Conservation (phyloP, 2,888 invertebrate species). For the Aricia artaxerxes region DNA sequence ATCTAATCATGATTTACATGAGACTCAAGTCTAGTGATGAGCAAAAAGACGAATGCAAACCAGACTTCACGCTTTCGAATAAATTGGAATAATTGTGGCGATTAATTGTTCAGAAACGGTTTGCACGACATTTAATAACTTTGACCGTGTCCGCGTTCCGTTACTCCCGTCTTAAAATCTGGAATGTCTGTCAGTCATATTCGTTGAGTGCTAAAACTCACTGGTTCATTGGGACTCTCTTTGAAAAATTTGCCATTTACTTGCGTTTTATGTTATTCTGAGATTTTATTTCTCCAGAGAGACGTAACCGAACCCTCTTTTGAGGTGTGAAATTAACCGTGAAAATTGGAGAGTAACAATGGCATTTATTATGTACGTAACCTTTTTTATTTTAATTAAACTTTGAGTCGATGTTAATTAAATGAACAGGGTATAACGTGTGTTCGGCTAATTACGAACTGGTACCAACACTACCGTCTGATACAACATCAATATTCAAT, state of each 20-base stretch:
- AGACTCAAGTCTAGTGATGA: constrained; percentile 19
- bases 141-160: constrained; percentile 26
- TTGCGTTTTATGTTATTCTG: neutral
- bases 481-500: constrained; percentile 20
- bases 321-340: neutral
- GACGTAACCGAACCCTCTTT: neutral
- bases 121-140: constrained; percentile 28
- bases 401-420: constrained; percentile 18
- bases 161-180: constrained; percentile 19
- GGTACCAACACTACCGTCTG: constrained; percentile 2
- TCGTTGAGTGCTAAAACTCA: neutral
- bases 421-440: neutral
- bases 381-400: neutral
- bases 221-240: neutral
- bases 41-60: constrained; percentile 41
- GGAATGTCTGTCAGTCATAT: constrained; percentile 9
- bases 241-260: neutral
- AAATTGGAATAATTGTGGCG: constrained; percentile 42
- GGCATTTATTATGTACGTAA: neutral
- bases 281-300: neutral
- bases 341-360: neutral
- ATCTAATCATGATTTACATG: constrained; percentile 17
- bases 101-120: constrained; percentile 38
- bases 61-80: constrained; percentile 44
- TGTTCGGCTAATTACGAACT: neutral